phyloP scores from a whole-genome alignment of 2,888 invertebrate species.

The Pyralis farinalis region DNA sequence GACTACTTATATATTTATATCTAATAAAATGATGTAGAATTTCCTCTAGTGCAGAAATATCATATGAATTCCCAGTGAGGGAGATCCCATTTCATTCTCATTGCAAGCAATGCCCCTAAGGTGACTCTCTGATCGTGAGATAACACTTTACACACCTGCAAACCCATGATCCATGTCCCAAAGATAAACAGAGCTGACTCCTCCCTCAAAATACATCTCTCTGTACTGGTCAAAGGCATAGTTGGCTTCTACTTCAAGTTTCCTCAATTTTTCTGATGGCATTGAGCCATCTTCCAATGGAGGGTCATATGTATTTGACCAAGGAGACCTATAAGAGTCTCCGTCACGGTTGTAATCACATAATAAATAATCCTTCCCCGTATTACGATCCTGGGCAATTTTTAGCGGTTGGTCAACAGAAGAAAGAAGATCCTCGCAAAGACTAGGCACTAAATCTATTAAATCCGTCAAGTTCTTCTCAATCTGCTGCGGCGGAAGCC shows the following conservation, averaged over 20 bases:
- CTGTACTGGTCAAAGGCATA: slow-evolving; percentile 99
- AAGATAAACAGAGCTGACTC: slow-evolving; percentile 98
- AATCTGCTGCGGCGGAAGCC: slow-evolving; percentile 99
- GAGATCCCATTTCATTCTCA: too few species aligned
- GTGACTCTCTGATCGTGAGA: too few species aligned
- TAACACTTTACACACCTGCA: too few species aligned
- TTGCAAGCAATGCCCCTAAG: too few species aligned
- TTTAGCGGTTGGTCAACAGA: slow-evolving; percentile 99
- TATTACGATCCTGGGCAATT: slow-evolving; percentile 96
- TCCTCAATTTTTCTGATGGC: slow-evolving; percentile 97
- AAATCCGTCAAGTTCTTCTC: slow-evolving; percentile 99
- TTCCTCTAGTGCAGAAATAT: too few species aligned
- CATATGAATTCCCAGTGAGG: too few species aligned
- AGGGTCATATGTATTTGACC: slow-evolving; percentile 99
- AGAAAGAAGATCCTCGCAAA: slow-evolving; percentile 97
- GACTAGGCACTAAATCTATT: slow-evolving; percentile 96
- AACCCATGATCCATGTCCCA: slow-evolving; percentile 99
- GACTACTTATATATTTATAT: too few species aligned
- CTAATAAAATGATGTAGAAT: too few species aligned
- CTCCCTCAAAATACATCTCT: slow-evolving; percentile 99
- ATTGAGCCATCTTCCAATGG: slow-evolving; percentile 98
- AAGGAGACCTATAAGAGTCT: slow-evolving; percentile 98
- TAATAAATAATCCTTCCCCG: slow-evolving; percentile 97
- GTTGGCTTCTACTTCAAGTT: slow-evolving; percentile 98
- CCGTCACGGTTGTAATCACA: slow-evolving; percentile 99